Percentiles rank a stretch among this genome's conserved stretches.
Conservation (phyloP, 2,797 vertebrate species). For the Gallinago stenura region DNA sequence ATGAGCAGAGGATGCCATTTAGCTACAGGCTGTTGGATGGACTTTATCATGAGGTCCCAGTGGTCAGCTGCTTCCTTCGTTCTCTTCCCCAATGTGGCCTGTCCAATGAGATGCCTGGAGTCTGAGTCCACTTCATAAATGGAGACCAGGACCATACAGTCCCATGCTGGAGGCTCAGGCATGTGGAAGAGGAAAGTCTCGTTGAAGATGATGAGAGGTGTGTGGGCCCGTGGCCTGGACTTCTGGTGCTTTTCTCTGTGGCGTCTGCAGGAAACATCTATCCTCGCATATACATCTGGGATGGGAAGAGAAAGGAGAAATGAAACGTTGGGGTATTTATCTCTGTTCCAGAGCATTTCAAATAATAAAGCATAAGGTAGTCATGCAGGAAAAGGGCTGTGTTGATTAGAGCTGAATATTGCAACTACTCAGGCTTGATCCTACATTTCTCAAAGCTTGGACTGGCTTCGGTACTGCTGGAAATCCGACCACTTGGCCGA, state of each 20-base stretch:
- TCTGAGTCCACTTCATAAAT: conserved; percentile 73
- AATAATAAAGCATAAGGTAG: neutral
- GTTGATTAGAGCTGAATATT: neutral
- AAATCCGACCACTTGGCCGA: neutral
- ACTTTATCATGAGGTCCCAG: conserved; percentile 82
- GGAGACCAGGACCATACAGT: conserved; percentile 77
- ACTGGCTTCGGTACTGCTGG: neutral
- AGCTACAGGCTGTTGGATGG: conserved; percentile 82
- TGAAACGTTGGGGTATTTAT: neutral
- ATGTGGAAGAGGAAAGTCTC: conserved; percentile 82
- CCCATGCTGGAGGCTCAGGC: conserved; percentile 71
- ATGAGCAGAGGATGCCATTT: conserved; percentile 79
- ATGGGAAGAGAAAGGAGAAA: neutral
- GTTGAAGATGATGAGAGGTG: conserved; percentile 80
- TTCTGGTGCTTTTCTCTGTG: conserved; percentile 82
- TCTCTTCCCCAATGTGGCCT: conserved; percentile 76
- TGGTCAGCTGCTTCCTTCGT: conserved; percentile 71
- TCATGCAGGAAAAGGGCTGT: neutral
- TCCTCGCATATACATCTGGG: conserved; percentile 78
- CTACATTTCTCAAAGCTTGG: neutral
- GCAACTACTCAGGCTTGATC: neutral
- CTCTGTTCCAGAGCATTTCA: neutral
- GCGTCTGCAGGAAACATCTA: conserved; percentile 80
- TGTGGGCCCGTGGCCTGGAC: conserved; percentile 63
- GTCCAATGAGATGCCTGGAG: conserved; percentile 78